These are phyloP conservation scores for Shinisaurus crocodilurus DNA, from an alignment of 2,113 vertebrate species.

Conservation along the genomic window DNA sequence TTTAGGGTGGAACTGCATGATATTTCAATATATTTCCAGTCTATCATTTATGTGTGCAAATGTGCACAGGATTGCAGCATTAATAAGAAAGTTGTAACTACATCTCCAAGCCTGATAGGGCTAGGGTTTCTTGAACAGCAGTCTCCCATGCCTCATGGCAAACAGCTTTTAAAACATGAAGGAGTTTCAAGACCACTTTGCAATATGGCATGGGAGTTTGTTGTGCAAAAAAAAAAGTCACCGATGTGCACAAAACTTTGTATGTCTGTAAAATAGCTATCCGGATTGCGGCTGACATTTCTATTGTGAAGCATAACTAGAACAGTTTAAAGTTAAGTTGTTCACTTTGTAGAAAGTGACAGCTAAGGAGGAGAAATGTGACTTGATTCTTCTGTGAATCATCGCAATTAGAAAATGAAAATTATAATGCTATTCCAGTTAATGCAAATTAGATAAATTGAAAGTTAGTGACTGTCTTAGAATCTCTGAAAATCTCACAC, in stretches of 20 bases:
- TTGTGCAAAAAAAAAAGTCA: neutral
- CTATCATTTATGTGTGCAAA: neutral
- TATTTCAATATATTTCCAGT: neutral
- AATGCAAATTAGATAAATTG: constrained; percentile 25
- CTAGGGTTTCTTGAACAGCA: neutral
- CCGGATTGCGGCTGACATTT: constrained; percentile 1
- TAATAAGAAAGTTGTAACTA: neutral
- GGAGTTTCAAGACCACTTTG: neutral
- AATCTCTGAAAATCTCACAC: neutral
- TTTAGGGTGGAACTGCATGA: neutral
- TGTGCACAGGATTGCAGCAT: neutral
- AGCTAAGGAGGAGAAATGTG: neutral
- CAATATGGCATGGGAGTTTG: neutral
- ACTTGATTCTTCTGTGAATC: constrained; percentile 18
- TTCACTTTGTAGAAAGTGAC: constrained; percentile 1
- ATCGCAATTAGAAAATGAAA: neutral
- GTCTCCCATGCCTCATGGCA: neutral
- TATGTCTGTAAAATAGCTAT: neutral
- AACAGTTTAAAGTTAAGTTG: neutral
- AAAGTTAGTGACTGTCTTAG: neutral
- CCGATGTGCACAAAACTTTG: neutral
- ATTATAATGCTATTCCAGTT: neutral
- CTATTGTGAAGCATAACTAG: neutral
- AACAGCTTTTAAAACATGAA: neutral
- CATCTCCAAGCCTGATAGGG: no score